These are phyloP conservation scores for Spodoptera frugiperda DNA, from an alignment of 1,140 invertebrate species.

Conservation along the genomic window DNA sequence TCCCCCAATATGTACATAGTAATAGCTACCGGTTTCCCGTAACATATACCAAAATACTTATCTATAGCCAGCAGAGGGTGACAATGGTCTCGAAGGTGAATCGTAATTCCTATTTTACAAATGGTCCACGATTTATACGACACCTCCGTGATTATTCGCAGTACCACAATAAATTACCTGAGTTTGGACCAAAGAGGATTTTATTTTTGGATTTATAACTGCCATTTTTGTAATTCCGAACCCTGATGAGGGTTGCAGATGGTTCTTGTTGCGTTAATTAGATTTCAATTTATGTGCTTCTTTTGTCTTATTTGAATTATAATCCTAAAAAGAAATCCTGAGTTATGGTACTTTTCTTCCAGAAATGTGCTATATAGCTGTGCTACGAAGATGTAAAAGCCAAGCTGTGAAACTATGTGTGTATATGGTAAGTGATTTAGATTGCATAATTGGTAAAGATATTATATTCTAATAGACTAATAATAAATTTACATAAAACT, in stretches of 20 bases:
- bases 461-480: too few species aligned
- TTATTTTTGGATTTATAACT: conserved; percentile 80
- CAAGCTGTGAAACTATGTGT: too few species aligned
- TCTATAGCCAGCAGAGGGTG: conserved; percentile 51
- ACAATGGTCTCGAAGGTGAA: conserved; percentile 69
- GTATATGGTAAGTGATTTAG: too few species aligned
- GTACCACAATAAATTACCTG: conserved; percentile 80
- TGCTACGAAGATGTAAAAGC: too few species aligned
- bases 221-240: conserved; percentile 67
- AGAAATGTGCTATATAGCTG: too few species aligned
- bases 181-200: conserved; percentile 70
- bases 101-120: conserved; percentile 85
- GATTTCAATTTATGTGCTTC: conserved; percentile 19
- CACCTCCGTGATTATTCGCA: conserved; percentile 81
- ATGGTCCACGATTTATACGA: conserved; percentile 84
- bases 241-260: conserved; percentile 49
- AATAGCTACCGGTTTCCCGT: conserved; percentile 11
- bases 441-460: too few species aligned
- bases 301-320: conserved; percentile 8
- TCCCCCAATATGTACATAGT: background rate
- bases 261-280: conserved; percentile 48
- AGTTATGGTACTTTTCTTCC: too few species aligned
- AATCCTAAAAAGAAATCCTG: too few species aligned
- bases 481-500: too few species aligned
- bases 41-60: conserved; percentile 44